Conservation (phyloP, 2,113 vertebrate species). For the Equus przewalskii region DNA sequence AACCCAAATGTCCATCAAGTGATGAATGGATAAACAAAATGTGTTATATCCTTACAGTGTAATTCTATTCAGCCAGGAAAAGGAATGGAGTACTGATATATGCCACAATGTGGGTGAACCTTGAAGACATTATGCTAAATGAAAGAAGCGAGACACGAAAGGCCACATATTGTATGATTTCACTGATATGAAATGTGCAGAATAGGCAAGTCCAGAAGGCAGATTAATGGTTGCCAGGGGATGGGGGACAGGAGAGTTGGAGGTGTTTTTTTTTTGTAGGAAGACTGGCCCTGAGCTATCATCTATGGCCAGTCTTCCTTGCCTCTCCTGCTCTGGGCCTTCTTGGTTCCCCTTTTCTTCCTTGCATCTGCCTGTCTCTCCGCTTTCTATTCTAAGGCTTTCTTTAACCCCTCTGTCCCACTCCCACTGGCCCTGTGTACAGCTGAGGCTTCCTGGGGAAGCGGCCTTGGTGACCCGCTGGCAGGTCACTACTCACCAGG, state of each 20-base stretch:
- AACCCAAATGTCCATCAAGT: background rate
- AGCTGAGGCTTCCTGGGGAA: background rate
- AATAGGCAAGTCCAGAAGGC: background rate
- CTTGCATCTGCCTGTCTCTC: background rate
- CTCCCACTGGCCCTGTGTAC: background rate
- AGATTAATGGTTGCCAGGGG: background rate
- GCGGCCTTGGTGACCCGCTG: rapidly evolving
- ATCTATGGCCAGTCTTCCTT: background rate
- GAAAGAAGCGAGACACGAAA: background rate
- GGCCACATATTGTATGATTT: background rate
- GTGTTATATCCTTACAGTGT: background rate
- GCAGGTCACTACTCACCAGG: conserved; percentile 85
- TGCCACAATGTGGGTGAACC: background rate
- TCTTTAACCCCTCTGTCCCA: background rate
- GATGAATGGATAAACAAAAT: background rate
- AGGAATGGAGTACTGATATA: background rate
- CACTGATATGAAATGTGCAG: background rate
- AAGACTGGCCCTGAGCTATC: no score
- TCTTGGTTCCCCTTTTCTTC: background rate
- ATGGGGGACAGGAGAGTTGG: background rate
- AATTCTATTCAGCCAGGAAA: background rate
- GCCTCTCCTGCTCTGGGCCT: background rate
- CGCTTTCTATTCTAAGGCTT: background rate
- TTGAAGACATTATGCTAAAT: background rate
- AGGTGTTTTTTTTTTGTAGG: background rate